Base-by-base conservation (phyloP, 2,113 vertebrate genomes). In the Baryphthengus martii region DNA sequence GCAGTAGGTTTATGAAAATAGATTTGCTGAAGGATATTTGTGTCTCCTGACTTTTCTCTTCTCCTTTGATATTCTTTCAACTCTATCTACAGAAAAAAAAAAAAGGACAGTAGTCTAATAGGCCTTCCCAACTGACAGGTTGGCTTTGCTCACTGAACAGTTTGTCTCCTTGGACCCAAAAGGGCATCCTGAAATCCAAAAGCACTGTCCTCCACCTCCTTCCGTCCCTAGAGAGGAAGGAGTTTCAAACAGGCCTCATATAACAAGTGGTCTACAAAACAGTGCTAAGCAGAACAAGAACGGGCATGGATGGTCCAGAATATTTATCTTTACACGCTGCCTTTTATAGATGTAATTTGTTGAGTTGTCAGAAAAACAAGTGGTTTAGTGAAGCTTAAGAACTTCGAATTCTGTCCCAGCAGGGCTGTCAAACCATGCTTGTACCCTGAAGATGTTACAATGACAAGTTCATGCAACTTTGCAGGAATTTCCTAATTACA, bases 401-500 rank as follows among this genome's bases (percentile, higher is more conserved):
- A 83, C 67, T 82, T 35, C 31, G 70, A 88, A 89, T 93, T 92
- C 56, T 75, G 70, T 70, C 81, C 81, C 85, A 89, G 94, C 84
- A 93, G 74, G 85, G 62, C 71, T 96, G 89, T 93, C 91, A 94
- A 95, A 82, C 56, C 40, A 21, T 10, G 17, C 88, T 68, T 88
- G 71, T 73, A 89, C 74, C 66, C 89, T 70, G 67, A 95, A 93
- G 95, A 97, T 92, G 93, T 88, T 84, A 95, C 26, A 35, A 56
- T 50, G 82, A 94, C 92, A 95, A 96, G 95, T 93, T 95, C 88
- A 90, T 59, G 75, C 70, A 96, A 96, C 83, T 94, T 89, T 62
- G 56, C 68, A 95, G 88, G 92, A 97, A 97, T 94, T 96, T 97
- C 85, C 55, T 95, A 96, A 96, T 96, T 97, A 93, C 70, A 91